Conservation (phyloP, 2,113 vertebrate genomes). For the Pyrgilauda ruficollis region DNA sequence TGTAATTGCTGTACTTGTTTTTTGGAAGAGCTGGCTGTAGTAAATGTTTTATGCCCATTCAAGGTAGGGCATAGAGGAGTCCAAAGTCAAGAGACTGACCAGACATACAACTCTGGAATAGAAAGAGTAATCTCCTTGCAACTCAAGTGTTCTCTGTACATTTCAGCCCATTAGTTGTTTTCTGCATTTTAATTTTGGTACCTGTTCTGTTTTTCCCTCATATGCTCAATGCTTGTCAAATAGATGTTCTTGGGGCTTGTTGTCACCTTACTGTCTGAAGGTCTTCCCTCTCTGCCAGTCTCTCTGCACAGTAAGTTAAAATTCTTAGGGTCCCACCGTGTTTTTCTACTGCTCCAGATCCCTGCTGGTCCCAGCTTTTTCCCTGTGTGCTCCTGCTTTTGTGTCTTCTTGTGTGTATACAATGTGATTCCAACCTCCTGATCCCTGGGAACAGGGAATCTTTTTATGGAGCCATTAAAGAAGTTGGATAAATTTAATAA, state of each 20-base stretch:
- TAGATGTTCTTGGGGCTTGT: background rate
- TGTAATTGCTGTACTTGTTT: background rate
- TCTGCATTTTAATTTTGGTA: background rate
- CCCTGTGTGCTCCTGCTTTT: background rate
- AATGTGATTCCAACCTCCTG: background rate
- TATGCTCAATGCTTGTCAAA: background rate
- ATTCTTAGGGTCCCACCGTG: background rate
- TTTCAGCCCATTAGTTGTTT: background rate
- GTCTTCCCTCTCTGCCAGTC: background rate
- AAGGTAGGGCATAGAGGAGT: background rate
- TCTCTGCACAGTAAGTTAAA: background rate
- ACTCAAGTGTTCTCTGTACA: background rate
- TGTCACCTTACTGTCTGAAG: background rate
- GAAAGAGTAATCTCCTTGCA: background rate
- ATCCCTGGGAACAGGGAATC: background rate
- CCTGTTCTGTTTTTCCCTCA: background rate
- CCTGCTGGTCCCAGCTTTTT: background rate
- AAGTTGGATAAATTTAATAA: background rate
- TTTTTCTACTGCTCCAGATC: background rate
- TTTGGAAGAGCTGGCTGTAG: background rate
- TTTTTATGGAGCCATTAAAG: background rate
- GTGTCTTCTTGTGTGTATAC: background rate
- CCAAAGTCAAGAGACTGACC: background rate
- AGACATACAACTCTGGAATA: background rate
- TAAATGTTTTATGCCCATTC: accelerated